Evolutionary conservation across 2,888 invertebrate genomes (phyloP), one percentile per base, ranked within the genome.

Genomic region (Sesia apiformis): DNA sequence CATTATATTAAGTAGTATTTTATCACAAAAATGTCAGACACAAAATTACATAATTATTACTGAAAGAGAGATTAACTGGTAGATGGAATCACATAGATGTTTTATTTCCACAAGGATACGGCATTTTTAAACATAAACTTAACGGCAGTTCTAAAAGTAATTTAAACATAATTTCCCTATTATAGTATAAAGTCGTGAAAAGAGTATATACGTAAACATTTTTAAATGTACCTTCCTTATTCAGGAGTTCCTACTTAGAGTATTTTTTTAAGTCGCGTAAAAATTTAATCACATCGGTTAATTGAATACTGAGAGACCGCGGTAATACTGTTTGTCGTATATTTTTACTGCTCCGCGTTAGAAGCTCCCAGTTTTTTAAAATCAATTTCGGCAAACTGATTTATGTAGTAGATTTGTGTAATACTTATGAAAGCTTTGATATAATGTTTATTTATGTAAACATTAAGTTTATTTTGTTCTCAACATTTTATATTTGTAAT

Each of bases 231-330:
- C 50, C 50, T 50, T 38, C 38, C 50, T 38, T 6, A 7, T 5
- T 50, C 23, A 57, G 55, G 57, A 55, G 53, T 60, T 61, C 62
- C 60, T 61, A 65, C 61, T 63, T 66, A 57, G 63, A 64, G 63
- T 73, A 71, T 73, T 70, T 77, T 76, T 78, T 76, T 68, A 77
- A 78, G 75, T 73, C 69, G 64, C 74, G 70, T 81, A 75, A 81
- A 78, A 76, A 69, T 76, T 75, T 78, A 70, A 79, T 74, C 72
- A 69, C 68, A 60, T 59, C 63, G 59, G 65, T 66, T 78, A 77
- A 78, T 79, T 77, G 76, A 78, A 77, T 69, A 63, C 61, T 58
- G 61, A 62, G 64, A 63, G 63, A 51, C 56, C 49, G 55, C 52
- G 55, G 58, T 61, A 62, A 57, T 60, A 55, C 56, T 61, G 60